A percentile compares a stretch with the other conserved stretches of the same genome.
These are phyloP conservation scores for Mystacides longicornis DNA, from an alignment of 2,888 invertebrate species.

Conservation along the genomic window DNA sequence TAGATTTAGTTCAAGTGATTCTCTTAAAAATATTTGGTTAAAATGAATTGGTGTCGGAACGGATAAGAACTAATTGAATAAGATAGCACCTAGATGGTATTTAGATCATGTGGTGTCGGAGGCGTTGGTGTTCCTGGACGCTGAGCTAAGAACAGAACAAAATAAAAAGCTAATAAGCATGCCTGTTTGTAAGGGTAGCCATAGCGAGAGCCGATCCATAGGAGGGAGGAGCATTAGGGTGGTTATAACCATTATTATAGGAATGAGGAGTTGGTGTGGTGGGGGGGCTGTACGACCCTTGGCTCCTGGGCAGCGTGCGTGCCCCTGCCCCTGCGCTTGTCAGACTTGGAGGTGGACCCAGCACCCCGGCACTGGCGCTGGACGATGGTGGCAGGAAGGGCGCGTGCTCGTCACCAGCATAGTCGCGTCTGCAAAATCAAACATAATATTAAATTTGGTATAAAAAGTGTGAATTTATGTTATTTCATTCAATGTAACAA, in stretches of 20 bases:
- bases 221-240: conserved; percentile 50
- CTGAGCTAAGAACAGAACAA: conserved; percentile 8
- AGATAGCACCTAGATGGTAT: too few relatives aligned
- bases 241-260: not conserved
- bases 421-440: conserved; percentile 54
- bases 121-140: too few relatives aligned
- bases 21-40: too few relatives aligned
- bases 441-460: not conserved
- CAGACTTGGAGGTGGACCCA: conserved; percentile 46
- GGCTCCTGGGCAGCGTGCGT: conserved; percentile 42
- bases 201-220: conserved; percentile 53
- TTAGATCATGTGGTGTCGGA: too few relatives aligned
- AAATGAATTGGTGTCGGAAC: too few relatives aligned
- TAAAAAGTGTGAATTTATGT: not conserved
- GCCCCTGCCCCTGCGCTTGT: conserved; percentile 25
- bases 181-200: conserved; percentile 48
- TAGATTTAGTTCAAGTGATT: too few relatives aligned
- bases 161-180: conserved; percentile 33
- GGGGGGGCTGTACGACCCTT: conserved; percentile 64
- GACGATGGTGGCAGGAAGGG: conserved; percentile 59
- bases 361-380: conserved; percentile 35
- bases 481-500: not conserved
- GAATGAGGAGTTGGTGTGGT: conserved; percentile 25
- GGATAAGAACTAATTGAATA: too few relatives aligned
- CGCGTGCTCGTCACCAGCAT: conserved; percentile 78